Percentiles rank a stretch among this genome's conserved stretches.
phyloP scores from a whole-genome alignment of 2,113 vertebrate genomes.

The Solenodon paradoxus region DNA sequence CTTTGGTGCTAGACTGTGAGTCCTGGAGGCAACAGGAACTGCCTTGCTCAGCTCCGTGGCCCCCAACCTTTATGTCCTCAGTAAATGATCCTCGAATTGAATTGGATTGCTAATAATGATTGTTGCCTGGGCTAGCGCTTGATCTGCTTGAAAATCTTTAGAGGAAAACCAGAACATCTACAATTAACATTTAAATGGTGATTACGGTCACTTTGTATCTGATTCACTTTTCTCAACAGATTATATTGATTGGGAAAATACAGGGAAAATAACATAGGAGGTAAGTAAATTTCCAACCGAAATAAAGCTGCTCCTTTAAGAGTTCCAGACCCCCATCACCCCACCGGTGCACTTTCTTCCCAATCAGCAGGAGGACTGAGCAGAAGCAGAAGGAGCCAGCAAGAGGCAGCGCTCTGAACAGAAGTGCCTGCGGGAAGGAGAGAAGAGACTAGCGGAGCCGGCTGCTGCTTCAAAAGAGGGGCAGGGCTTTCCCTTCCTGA shows the following conservation, averaged over 20 bases:
- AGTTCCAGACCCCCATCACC: conserved; percentile 40
- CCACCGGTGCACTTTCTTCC: conserved; percentile 59
- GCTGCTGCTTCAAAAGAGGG: conserved; percentile 53
- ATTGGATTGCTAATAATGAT: conserved; percentile 47
- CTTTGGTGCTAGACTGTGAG: background rate
- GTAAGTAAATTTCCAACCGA: conserved; percentile 29
- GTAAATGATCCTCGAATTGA: conserved; percentile 35
- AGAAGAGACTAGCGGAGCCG: conserved; percentile 60
- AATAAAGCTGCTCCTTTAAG: conserved; percentile 69
- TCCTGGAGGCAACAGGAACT: background rate
- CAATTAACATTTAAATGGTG: conserved; percentile 35
- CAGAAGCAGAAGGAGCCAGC: conserved; percentile 70
- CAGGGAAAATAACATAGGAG: background rate
- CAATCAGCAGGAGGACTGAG: conserved; percentile 57
- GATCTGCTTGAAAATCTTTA: conserved; percentile 45
- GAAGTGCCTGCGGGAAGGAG: conserved; percentile 71
- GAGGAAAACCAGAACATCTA: conserved; percentile 43
- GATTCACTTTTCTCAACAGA: conserved; percentile 32
- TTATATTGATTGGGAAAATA: background rate
- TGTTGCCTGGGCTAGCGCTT: background rate
- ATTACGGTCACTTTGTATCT: conserved; percentile 21
- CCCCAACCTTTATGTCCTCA: background rate
- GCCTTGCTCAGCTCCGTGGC: background rate
- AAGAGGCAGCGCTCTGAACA: conserved; percentile 63
- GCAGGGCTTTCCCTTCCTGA: conserved; percentile 37